Evolutionary conservation across 1,140 invertebrate genomes (phyloP), one percentile per base, ranked within the genome.

Genomic region (Trichonephila clavipes): DNA sequence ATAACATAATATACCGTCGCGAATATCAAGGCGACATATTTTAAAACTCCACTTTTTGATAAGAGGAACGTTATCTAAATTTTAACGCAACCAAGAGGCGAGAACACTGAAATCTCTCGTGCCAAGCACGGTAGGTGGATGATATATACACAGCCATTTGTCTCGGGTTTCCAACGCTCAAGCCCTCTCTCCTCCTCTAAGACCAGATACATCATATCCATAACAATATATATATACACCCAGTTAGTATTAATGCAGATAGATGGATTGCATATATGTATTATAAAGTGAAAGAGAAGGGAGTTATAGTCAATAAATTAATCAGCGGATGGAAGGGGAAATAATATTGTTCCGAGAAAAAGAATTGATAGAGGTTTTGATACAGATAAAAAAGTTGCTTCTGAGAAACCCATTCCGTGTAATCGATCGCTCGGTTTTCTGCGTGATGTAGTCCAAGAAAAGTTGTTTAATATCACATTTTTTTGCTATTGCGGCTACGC

Each of bases 261-360:
- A 85, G 86, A 88, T 88, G 62, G 86, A 88, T 88, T 66, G 62
- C 62, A 88, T 88, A 69, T 59, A 88, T 88, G 86, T 59, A 88
- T 88, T 88, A 88, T 88, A 66, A 85, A 66, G 86, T 40, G n/a
- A 61, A 40, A 66, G 86, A 44, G 28, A 66, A 16, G 34, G 40
- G 40, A 64, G 59, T 21, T 62, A 28, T 24, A 64, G 58, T 61
- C 24, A 66, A 64, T 64, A 88, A 88, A 88, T 66, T 88, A 88
- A 88, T 88, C 86, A 88, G 34, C 86, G 64, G 61, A 40, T 69
- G 62, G 4, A 18, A 10, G 3, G 61, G 34, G n/a, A 5, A 24
- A 40, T 34, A 24, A 16, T 34, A 5, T 21, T n/a, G 24, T 19
- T 24, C 58, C 24, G 21, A 18, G 83, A 28, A 85, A 85, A 59